These are phyloP conservation scores for Microcebus jonahi DNA, from an alignment of 2,113 vertebrate genomes.

Conservation along the genomic window DNA sequence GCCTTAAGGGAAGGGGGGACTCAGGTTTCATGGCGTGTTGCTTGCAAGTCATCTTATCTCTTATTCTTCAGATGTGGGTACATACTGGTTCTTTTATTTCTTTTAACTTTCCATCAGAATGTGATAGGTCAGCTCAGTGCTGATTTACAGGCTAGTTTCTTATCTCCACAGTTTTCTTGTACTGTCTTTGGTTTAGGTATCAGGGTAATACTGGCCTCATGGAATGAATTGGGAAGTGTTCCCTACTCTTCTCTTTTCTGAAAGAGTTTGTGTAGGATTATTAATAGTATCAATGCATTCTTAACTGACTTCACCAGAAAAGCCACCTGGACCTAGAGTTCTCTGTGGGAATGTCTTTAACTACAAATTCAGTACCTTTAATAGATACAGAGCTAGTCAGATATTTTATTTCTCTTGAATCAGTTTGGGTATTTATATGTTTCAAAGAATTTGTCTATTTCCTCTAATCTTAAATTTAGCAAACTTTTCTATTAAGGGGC, in stretches of 20 bases:
- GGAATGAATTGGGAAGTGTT: slow-evolving; percentile 3
- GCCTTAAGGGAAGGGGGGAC: not conserved
- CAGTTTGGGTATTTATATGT: slow-evolving; percentile 9
- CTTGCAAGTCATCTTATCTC: slow-evolving; percentile 7
- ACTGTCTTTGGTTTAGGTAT: slow-evolving; percentile 1
- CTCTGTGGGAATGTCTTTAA: slow-evolving; percentile 11
- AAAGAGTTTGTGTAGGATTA: slow-evolving; percentile 17
- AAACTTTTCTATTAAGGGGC: not conserved
- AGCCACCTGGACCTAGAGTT: not conserved
- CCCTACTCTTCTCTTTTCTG: not conserved
- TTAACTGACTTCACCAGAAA: slow-evolving; percentile 30
- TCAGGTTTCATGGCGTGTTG: not conserved
- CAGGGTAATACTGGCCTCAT: not conserved
- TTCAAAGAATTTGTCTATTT: slow-evolving; percentile 29
- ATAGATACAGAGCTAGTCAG: not conserved
- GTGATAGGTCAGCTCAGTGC: not conserved
- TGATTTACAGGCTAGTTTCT: not conserved
- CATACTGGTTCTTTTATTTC: not conserved
- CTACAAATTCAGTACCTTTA: not conserved
- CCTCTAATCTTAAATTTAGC: not conserved
- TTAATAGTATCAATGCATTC: not conserved
- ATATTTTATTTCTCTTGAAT: slow-evolving; percentile 29
- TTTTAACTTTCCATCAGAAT: not conserved
- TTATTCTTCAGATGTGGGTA: not conserved
- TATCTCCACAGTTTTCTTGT: not conserved